Base-by-base conservation (phyloP, 2,797 vertebrate genomes). In the Anomalospiza imberbis region DNA sequence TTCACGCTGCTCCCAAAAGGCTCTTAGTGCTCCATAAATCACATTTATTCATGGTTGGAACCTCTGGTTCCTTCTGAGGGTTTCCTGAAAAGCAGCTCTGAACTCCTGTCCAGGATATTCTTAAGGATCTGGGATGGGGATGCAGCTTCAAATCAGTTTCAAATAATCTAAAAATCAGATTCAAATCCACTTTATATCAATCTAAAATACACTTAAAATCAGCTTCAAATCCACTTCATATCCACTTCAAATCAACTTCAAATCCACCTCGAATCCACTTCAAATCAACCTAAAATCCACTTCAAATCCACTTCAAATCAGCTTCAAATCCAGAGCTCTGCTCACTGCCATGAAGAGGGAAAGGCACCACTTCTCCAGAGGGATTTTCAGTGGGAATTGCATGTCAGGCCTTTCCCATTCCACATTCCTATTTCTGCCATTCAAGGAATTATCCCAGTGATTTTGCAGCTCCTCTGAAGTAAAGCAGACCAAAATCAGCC, bases 11-110 rank as follows among this genome's bases (percentile, higher is more conserved):
- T 94, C 92, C 91, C 94, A 31, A 75, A 91, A 85, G 91, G 40
- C 71, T 93, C 62, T 90, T 65, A 72, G 77, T 82, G 91, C 83
- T 94, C 51, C 88, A 90, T 91, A 93, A 96, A 95, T 93, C 94
- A 89, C 86, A 66, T 54, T 93, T 89, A 66, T 81, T 91, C 83
- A 84, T 74, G 85, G 80, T 8, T 78, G 34, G 88, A 87, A 68
- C 84, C 60, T 82, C 81, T 82, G 66, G 51, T 50, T 71, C 71
- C 68, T 85, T 45, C 44, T 18, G 17, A 60, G 4, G 42, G 25
- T 58, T 62, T 84, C 61, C 71, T 40, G 34, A 48, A 81, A 67
- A 70, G 67, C 38, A 73, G 31, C 47, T 58, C 65, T 53, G 47
- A n/a, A 14, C 7, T 29, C 22, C 26, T 29, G 5, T 9, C 36